Evolutionary conservation across 2,888 invertebrate species (phyloP).

Genomic region (Nymphalis urticae): DNA sequence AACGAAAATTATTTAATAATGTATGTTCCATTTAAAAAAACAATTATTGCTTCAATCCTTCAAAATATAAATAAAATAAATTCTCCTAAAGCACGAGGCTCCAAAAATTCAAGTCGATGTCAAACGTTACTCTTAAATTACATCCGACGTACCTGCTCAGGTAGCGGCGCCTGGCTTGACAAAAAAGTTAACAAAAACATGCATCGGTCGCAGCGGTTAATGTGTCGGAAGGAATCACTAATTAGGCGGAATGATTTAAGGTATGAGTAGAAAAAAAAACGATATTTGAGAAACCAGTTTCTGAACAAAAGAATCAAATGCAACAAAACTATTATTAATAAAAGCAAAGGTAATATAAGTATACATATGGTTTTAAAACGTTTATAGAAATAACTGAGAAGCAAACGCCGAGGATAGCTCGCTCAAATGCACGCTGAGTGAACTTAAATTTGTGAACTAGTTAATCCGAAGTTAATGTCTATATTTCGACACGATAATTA

Average conservation of each 20-base stretch:
- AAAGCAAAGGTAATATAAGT: neutral
- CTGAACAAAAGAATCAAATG: neutral
- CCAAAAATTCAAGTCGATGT: slow-evolving; percentile 22
- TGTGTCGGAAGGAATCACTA: slow-evolving; percentile 33
- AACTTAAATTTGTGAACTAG: too few species aligned
- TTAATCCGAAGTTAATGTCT: too few species aligned
- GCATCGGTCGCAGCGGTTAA: slow-evolving; percentile 11
- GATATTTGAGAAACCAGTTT: neutral
- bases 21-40: too few species aligned
- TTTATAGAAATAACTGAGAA: too few species aligned
- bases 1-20: too few species aligned
- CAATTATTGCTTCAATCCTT: too few species aligned
- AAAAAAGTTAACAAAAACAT: slow-evolving; percentile 20
- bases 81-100: neutral
- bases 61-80: too few species aligned
- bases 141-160: slow-evolving; percentile 29
- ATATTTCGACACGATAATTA: too few species aligned
- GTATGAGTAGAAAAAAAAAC: neutral
- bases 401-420: too few species aligned
- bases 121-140: slow-evolving; percentile 32
- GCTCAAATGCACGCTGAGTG: too few species aligned
- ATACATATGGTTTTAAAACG: too few species aligned
- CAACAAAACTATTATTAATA: neutral
- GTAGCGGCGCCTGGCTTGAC: slow-evolving; percentile 34
- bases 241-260: slow-evolving; percentile 32